Evolutionary conservation across 2,888 invertebrate genomes (phyloP).

Genomic region (Phasia obesa): DNA sequence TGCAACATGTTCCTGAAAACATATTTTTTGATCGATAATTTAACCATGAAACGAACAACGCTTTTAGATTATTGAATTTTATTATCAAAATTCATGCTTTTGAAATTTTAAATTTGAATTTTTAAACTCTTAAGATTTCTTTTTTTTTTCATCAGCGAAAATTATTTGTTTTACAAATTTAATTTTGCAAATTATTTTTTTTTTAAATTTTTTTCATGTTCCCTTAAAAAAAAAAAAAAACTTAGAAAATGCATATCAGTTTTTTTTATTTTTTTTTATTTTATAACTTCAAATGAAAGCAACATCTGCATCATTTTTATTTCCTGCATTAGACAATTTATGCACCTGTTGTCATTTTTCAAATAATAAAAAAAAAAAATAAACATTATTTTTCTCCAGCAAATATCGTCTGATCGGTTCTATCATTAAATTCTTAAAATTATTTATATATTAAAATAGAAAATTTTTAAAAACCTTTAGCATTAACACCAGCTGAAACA

Average conservation of each 20-base stretch:
- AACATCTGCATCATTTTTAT: slow-evolving; percentile 25
- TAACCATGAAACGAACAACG: too few species aligned
- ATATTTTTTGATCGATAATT: too few species aligned
- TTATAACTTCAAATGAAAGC: slow-evolving; percentile 5
- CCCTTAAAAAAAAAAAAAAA: too few species aligned
- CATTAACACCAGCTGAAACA: not conserved
- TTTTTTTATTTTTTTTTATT: slow-evolving; percentile 1
- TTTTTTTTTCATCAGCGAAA: too few species aligned
- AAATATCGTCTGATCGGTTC: slow-evolving; percentile 18
- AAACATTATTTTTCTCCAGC: slow-evolving; percentile 18
- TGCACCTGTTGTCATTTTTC: slow-evolving; percentile 40
- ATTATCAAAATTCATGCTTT: too few species aligned
- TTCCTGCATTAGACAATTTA: not conserved
- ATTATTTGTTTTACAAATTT: not conserved
- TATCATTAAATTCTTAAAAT: slow-evolving; percentile 2
- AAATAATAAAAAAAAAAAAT: slow-evolving; percentile 20
- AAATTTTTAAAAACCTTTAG: not conserved
- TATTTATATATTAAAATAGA: slow-evolving; percentile 1
- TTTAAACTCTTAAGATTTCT: too few species aligned
- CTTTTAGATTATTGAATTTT: too few species aligned
- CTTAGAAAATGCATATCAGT: not conserved
- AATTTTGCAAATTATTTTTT: not conserved
- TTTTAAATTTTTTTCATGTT: too few species aligned
- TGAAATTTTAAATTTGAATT: too few species aligned
- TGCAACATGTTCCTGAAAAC: too few species aligned